phyloP scores from a whole-genome alignment of 2,888 invertebrate genomes.

The Plagiodera versicolora region DNA sequence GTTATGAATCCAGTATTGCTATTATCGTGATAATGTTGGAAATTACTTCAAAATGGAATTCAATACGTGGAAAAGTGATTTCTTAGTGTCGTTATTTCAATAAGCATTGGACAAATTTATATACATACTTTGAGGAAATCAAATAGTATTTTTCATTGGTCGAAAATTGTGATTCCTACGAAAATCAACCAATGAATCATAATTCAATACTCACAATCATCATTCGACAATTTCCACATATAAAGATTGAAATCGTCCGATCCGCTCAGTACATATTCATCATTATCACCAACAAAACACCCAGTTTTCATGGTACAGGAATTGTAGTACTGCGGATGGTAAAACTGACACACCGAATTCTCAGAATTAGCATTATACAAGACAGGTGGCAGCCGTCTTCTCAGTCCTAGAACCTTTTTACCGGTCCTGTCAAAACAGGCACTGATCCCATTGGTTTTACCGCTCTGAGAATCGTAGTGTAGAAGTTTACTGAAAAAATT shows the following conservation, averaged over 20 bases:
- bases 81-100: too few species aligned
- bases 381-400: constrained; percentile 85
- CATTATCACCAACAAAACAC: constrained; percentile 87
- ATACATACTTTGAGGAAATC: too few species aligned
- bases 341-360: constrained; percentile 80
- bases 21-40: too few species aligned
- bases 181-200: too few species aligned
- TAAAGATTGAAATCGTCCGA: constrained; percentile 96
- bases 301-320: constrained; percentile 98
- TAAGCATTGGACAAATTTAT: too few species aligned
- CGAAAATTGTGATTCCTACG: too few species aligned
- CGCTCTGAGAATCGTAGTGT: constrained; percentile 60
- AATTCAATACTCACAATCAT: constrained; percentile 54
- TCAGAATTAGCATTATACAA: constrained; percentile 72
- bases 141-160: too few species aligned
- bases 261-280: constrained; percentile 88
- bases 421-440: constrained; percentile 86
- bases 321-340: constrained; percentile 90
- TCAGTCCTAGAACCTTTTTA: constrained; percentile 74
- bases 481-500: constrained; percentile 64
- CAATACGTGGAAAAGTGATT: too few species aligned
- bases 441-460: constrained; percentile 81
- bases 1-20: too few species aligned
- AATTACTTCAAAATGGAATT: too few species aligned
- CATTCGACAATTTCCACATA: constrained; percentile 86